phyloP scores from a whole-genome alignment of 2,797 vertebrate genomes.

The Epinephelus coioides region DNA sequence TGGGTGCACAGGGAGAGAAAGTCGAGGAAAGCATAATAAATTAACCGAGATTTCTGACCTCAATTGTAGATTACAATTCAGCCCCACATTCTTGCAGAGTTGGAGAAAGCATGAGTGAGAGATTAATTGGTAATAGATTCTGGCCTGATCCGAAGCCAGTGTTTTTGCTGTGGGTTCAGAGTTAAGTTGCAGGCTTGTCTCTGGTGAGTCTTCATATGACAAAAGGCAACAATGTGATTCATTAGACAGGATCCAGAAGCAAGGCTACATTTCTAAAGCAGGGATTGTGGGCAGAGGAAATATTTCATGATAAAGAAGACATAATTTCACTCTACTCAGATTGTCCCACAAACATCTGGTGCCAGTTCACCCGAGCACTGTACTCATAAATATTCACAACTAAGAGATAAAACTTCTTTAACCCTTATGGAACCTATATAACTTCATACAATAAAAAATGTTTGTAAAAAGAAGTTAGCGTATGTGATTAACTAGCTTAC shows the following conservation, averaged over 20 bases:
- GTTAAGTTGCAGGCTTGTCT: slow-evolving; percentile 35
- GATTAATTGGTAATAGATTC: slow-evolving; percentile 53
- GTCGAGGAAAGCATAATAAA: slow-evolving; percentile 36
- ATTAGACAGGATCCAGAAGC: slow-evolving; percentile 30
- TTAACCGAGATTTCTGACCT: slow-evolving; percentile 48
- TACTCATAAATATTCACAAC: neutral
- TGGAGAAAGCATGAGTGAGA: slow-evolving; percentile 43
- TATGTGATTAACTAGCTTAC: too few relatives aligned
- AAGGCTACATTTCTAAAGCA: neutral
- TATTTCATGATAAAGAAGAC: slow-evolving; percentile 22
- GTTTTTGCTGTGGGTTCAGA: slow-evolving; percentile 47
- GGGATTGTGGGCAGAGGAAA: slow-evolving; percentile 19
- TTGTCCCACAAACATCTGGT: slow-evolving; percentile 2
- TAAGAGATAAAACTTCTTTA: neutral
- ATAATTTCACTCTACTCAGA: slow-evolving; percentile 1
- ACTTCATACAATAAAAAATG: neutral
- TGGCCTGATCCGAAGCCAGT: slow-evolving; percentile 31
- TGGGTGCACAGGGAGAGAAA: slow-evolving; percentile 30
- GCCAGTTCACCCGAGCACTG: neutral
- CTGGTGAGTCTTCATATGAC: slow-evolving; percentile 36
- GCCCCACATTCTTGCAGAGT: slow-evolving; percentile 57
- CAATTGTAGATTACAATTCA: slow-evolving; percentile 53
- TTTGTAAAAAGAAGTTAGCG: neutral
- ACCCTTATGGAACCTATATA: neutral
- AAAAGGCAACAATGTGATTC: slow-evolving; percentile 37